These are phyloP conservation scores for Rhyacichthys aspro DNA, from an alignment of 2,797 vertebrate genomes.

Conservation along the genomic window DNA sequence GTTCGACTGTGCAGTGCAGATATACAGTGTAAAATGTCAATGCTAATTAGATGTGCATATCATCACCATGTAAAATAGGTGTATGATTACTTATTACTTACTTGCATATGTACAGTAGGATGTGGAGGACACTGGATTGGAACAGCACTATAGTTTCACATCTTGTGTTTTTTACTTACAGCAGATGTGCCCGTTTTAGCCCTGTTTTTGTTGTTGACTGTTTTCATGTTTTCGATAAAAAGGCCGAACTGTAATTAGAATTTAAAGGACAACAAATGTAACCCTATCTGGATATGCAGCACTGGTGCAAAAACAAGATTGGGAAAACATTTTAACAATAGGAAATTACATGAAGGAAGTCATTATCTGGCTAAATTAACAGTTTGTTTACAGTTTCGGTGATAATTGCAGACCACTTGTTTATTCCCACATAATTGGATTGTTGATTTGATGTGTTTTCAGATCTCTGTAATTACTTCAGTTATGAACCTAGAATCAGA, in stretches of 20 bases:
- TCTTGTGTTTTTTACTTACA: neutral
- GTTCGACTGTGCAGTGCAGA: constrained; percentile 4
- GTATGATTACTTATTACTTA: neutral
- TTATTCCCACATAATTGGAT: constrained; percentile 10
- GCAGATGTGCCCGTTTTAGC: neutral
- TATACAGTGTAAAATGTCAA: neutral
- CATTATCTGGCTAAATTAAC: constrained; percentile 9
- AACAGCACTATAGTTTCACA: constrained; percentile 3
- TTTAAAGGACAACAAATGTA: neutral
- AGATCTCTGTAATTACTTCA: constrained; percentile 13
- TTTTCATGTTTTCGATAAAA: neutral
- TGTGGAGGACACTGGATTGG: constrained; percentile 8
- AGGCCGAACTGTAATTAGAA: neutral
- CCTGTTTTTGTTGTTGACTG: no score
- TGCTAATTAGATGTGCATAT: constrained; percentile 10
- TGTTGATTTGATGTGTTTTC: neutral
- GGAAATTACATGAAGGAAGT: constrained; percentile 12
- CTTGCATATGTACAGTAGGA: constrained; percentile 1
- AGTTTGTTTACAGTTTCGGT: constrained; percentile 7
- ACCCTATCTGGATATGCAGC: constrained; percentile 12
- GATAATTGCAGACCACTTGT: constrained; percentile 16
- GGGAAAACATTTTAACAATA: constrained; percentile 8
- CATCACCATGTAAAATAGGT: constrained; percentile 7
- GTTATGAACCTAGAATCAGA: constrained; percentile 6
- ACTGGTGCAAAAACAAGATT: constrained; percentile 3